A percentile compares a stretch with the other conserved stretches of the same genome.
Conservation (phyloP, 2,113 vertebrate genomes). For the Tamias sibiricus region DNA sequence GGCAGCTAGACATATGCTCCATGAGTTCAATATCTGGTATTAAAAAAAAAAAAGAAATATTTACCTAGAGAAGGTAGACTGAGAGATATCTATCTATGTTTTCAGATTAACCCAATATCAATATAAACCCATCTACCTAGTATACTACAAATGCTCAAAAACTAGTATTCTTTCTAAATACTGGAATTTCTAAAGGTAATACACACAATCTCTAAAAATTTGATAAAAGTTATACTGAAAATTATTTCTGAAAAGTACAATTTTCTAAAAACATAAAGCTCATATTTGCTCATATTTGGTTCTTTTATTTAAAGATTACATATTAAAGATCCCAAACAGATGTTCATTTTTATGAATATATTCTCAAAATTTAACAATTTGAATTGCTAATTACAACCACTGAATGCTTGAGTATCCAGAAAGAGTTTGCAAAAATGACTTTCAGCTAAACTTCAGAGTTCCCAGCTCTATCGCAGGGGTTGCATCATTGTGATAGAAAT, state of each 20-base stretch:
- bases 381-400: neutral
- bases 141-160: neutral
- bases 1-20: neutral
- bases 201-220: neutral
- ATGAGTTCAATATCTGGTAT: too few species aligned
- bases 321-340: neutral
- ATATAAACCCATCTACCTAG: neutral
- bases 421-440: neutral
- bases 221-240: neutral
- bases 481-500: neutral
- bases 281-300: neutral
- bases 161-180: neutral
- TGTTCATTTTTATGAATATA: neutral
- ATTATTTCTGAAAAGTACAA: constrained; percentile 28
- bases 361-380: neutral
- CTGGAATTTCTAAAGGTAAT: neutral
- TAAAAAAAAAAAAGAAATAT: neutral
- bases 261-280: neutral
- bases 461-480: neutral
- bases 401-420: neutral
- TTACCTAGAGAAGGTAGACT: neutral
- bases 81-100: neutral
- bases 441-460: neutral
- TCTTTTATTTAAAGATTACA: constrained; percentile 3
- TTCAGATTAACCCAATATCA: neutral